Evolutionary conservation across 2,113 vertebrate species (phyloP).

Genomic region (Ptychochromis oligacanthus): DNA sequence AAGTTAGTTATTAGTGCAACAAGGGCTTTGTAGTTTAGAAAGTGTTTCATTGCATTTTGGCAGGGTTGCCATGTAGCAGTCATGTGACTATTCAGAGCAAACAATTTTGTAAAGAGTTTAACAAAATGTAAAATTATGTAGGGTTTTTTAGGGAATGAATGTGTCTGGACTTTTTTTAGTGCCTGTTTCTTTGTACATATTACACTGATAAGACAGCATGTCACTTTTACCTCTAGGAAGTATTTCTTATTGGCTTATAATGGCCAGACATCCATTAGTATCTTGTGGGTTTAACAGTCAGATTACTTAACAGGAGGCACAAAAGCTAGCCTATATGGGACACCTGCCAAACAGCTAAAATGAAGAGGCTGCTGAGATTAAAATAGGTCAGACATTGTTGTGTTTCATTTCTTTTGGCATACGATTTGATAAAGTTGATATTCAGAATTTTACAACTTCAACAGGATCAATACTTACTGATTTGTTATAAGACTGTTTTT

Average conservation of each 20-base stretch:
- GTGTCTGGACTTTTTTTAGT: too few relatives aligned
- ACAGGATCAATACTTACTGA: neutral
- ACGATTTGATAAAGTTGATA: neutral
- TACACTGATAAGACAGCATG: neutral
- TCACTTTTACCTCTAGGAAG: neutral
- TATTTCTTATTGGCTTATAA: neutral
- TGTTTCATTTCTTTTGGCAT: neutral
- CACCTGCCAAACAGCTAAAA: neutral
- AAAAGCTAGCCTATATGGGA: neutral
- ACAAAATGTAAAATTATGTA: too few relatives aligned
- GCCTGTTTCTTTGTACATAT: too few relatives aligned
- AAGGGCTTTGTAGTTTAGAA: neutral
- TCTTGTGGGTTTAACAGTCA: neutral
- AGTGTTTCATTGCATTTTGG: neutral
- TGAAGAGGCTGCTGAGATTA: neutral
- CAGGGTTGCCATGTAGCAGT: neutral
- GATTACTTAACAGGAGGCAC: neutral
- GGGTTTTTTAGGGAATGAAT: too few relatives aligned
- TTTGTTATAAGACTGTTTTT: neutral
- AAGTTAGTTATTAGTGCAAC: neutral
- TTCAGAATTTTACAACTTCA: neutral
- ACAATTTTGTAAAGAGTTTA: neutral
- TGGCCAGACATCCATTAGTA: neutral
- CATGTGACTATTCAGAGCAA: neutral
- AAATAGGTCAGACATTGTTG: too few relatives aligned